These are phyloP conservation scores for Smutsia gigantea DNA, from an alignment of 2,797 vertebrate species.

Conservation along the genomic window DNA sequence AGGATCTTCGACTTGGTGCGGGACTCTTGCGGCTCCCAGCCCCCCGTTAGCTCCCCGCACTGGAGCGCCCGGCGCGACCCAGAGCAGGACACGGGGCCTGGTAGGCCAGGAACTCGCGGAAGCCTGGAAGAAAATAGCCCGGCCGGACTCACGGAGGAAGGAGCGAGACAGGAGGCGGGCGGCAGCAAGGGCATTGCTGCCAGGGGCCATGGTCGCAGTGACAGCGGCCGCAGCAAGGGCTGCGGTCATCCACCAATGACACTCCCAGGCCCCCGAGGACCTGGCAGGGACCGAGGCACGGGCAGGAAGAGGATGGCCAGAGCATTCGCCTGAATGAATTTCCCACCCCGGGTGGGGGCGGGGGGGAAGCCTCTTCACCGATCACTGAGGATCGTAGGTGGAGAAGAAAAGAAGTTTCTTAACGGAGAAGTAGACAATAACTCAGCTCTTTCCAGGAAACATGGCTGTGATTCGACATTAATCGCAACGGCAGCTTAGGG, in stretches of 20 bases:
- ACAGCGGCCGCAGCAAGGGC: not conserved
- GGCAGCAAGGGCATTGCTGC: conserved; percentile 53
- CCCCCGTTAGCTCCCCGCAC: not conserved
- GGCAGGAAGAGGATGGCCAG: not conserved
- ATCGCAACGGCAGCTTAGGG: not conserved
- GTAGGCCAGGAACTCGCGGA: not conserved
- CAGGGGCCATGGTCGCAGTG: conserved; percentile 66
- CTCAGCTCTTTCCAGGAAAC: not conserved
- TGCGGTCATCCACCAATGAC: conserved; percentile 81
- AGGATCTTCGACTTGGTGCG: not conserved
- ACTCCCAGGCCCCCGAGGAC: conserved; percentile 71
- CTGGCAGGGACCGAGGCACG: not conserved
- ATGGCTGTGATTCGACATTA: not conserved
- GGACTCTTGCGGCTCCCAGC: not conserved
- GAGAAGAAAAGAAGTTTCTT: accelerated
- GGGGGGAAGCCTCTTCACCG: no score
- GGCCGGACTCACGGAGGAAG: conserved; percentile 72
- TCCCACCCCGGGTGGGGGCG: no score
- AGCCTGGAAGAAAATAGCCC: not conserved
- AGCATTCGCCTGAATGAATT: conserved; percentile 33
- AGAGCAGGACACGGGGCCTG: not conserved
- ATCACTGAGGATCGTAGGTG: accelerated
- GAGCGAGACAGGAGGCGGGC: conserved; percentile 71
- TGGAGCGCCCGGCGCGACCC: not conserved
- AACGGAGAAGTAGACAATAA: accelerated